Evolutionary conservation across 2,888 invertebrate species (phyloP), one percentile per base, ranked within the genome.

Genomic region (Congeria kusceri): DNA sequence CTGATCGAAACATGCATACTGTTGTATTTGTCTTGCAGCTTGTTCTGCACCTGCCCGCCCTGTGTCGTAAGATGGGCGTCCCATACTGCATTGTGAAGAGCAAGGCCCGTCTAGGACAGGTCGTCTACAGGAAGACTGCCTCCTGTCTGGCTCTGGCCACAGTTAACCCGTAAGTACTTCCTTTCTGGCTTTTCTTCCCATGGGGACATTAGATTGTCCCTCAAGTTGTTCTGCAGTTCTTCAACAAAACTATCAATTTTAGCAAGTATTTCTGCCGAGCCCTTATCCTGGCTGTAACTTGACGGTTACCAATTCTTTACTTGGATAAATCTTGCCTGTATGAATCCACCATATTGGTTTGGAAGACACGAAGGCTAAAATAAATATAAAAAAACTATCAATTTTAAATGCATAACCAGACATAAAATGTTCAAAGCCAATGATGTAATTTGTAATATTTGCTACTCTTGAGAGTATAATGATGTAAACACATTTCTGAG

Each of bases 31-130:
- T 39, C 4, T 86, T 91, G 9, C 89, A 98, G 98, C 95, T 99
- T 93, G 99, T 99, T 1, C 95, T 99, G 49, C 99, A 98, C 95
- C 95, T 99, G 92, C 99, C 99, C 56, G 98, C 99, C 39, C 95
- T 99, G 85, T 99, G 99, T 95, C 96, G 99, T 90, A 99, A 99
- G 95, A 99, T 99, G 99, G 99, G 98, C 77, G 98, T 99, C n/a
- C 99, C 99, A 23, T 99, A 99, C 94, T 99, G 99, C 94, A 99
- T 99, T 89, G 96, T 99, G 29, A 99, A 99, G 95, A 98, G 99
- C 93, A 99, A 99, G 94, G 98, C 99, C 53, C 96, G 99, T 82
- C 95, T 99, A 76, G 99, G 99, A 90, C 96, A 97, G 86, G 96
- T 99, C 73, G 99, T 99, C 0, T 96, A 98, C 93, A 96, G 99